Evolutionary conservation across 1,140 invertebrate genomes (phyloP).

Genomic region (Drosophila serrata): DNA sequence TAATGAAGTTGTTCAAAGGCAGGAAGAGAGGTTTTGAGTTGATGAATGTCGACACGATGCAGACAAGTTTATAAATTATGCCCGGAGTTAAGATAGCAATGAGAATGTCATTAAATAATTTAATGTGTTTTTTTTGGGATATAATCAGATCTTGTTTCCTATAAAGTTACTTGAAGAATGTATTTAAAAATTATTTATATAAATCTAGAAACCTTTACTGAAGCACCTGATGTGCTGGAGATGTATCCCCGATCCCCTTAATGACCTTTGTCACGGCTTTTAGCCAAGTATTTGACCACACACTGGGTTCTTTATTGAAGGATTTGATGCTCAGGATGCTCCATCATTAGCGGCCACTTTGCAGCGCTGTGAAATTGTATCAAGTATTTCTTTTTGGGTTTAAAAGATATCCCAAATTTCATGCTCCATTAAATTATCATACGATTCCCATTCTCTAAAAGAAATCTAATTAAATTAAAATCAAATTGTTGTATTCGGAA

Average conservation of each 20-base stretch:
- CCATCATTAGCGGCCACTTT: conserved; percentile 68
- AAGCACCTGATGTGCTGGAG: not conserved
- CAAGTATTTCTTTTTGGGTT: not conserved
- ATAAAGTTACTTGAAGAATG: not conserved
- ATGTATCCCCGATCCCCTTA: conserved; percentile 9
- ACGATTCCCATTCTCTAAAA: conserved; percentile 34
- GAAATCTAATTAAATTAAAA: conserved; percentile 80
- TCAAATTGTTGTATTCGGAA: conserved; percentile 34
- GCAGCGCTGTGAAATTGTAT: conserved; percentile 56
- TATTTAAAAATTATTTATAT: no score
- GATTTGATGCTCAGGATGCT: conserved; percentile 16
- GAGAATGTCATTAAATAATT: conserved; percentile 43
- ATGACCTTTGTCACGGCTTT: conserved; percentile 70
- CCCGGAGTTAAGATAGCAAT: conserved; percentile 45
- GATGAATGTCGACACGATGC: conserved; percentile 75
- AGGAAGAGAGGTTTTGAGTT: conserved; percentile 36
- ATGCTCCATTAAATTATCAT: conserved; percentile 78
- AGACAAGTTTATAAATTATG: conserved; percentile 78
- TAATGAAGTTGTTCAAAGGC: conserved; percentile 70
- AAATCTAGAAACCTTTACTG: not conserved
- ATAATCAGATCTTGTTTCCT: conserved; percentile 34
- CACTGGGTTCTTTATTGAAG: conserved; percentile 35
- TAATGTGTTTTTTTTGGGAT: conserved; percentile 7
- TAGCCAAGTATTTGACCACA: conserved; percentile 64
- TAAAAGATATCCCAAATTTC: conserved; percentile 58